These are phyloP conservation scores for Tineola bisselliella DNA, from an alignment of 2,888 invertebrate species.

Conservation along the genomic window DNA sequence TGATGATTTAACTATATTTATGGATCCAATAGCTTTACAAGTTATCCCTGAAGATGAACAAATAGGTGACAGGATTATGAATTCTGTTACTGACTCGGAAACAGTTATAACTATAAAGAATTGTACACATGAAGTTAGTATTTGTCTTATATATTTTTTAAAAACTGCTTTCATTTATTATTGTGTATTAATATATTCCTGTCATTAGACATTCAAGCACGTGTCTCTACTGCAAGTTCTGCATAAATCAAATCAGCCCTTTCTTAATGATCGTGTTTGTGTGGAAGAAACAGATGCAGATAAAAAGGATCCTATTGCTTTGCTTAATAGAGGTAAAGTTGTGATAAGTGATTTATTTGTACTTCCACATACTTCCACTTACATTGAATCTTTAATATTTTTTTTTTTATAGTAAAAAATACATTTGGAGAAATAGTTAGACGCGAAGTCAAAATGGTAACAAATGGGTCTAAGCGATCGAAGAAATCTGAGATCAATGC, in stretches of 20 bases:
- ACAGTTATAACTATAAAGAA: constrained; percentile 56
- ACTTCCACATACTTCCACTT: no score
- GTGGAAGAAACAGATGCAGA: neutral
- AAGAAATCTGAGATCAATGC: constrained; percentile 33
- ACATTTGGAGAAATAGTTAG: constrained; percentile 45
- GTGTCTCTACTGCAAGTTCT: constrained; percentile 53
- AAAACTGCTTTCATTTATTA: no score
- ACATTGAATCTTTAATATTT: neutral
- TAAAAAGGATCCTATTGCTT: constrained; percentile 36
- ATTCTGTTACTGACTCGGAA: constrained; percentile 38
- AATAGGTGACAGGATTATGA: neutral
- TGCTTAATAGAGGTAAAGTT: constrained; percentile 43
- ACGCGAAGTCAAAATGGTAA: constrained; percentile 39
- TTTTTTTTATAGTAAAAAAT: constrained; percentile 37
- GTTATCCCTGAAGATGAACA: neutral
- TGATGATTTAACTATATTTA: neutral
- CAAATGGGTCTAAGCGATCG: constrained; percentile 21
- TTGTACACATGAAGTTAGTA: constrained; percentile 31
- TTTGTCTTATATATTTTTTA: neutral
- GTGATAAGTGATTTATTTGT: neutral
- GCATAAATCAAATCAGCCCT: constrained; percentile 46
- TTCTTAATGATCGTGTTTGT: constrained; percentile 19
- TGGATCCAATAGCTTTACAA: neutral
- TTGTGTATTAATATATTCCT: neutral
- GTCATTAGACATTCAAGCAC: constrained; percentile 36